phyloP scores from a whole-genome alignment of 2,888 invertebrate species.

The Helicoverpa assulta region DNA sequence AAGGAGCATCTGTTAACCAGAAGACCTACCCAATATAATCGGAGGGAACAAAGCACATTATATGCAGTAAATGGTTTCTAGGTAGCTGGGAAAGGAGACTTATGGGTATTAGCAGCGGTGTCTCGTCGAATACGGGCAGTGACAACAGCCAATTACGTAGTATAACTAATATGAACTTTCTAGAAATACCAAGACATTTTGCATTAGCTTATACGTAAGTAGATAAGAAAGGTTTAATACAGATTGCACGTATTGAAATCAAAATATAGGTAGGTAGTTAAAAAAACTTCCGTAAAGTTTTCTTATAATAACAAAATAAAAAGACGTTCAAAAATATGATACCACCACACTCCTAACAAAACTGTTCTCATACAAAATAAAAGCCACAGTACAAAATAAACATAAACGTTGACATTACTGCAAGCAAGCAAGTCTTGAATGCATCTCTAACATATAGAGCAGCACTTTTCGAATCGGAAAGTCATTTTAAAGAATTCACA shows the following conservation, averaged over 20 bases:
- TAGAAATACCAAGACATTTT: too few relatives aligned
- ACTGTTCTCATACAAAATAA: conserved; percentile 15
- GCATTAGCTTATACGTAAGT: not conserved
- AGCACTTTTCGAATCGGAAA: conserved; percentile 61
- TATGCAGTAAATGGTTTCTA: conserved; percentile 15
- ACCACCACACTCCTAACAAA: not conserved
- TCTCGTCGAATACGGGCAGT: conserved; percentile 5
- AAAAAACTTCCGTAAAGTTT: too few relatives aligned
- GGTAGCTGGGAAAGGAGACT: conserved; percentile 21
- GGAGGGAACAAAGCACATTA: not conserved
- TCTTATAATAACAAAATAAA: not conserved
- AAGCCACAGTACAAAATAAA: conserved; percentile 27
- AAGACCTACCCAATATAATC: too few relatives aligned
- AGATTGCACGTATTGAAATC: too few relatives aligned
- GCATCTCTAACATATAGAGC: conserved; percentile 42
- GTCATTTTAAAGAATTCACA: conserved; percentile 66
- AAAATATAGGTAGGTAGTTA: too few relatives aligned
- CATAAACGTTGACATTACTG: conserved; percentile 33
- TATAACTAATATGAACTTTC: not conserved
- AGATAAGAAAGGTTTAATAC: too few relatives aligned
- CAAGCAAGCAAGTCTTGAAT: conserved; percentile 32
- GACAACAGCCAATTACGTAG: not conserved
- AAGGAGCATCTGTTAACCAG: too few relatives aligned
- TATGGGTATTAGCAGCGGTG: conserved; percentile 15
- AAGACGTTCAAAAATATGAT: conserved; percentile 6